Percentiles rank a stretch among this genome's conserved stretches.
Evolutionary conservation across 2,888 invertebrate species (phyloP).

Genomic region (Caenorhabditis sp.): DNA sequence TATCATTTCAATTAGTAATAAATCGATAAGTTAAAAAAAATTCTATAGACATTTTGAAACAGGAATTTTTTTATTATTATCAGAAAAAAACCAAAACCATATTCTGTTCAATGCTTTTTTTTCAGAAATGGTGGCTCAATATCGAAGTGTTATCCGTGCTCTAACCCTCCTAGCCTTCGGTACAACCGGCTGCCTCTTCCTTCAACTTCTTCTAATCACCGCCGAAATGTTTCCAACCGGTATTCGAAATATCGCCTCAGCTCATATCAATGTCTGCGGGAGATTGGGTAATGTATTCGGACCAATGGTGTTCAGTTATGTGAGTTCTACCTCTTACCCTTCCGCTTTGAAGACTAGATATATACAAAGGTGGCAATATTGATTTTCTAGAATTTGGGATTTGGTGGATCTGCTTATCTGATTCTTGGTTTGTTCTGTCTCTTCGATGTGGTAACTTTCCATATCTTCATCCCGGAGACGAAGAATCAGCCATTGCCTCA

Average conservation of each 20-base stretch:
- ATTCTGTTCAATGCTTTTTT: not conserved
- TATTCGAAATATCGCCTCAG: slow-evolving; percentile 50
- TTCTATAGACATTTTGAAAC: too few species aligned
- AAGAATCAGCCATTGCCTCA: slow-evolving; percentile 46
- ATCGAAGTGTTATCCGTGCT: slow-evolving; percentile 28
- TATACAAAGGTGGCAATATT: not conserved
- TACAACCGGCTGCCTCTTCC: slow-evolving; percentile 53
- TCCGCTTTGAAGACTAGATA: too few species aligned
- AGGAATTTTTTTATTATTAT: too few species aligned
- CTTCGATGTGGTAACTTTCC: slow-evolving; percentile 40
- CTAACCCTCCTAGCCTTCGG: slow-evolving; percentile 55
- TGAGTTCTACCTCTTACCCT: slow-evolving; percentile 11
- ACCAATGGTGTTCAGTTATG: slow-evolving; percentile 53
- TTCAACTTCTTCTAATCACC: slow-evolving; percentile 40
- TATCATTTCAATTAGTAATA: too few species aligned
- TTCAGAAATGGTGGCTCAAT: slow-evolving; percentile 28
- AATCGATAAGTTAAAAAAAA: too few species aligned
- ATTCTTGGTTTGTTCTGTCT: slow-evolving; percentile 40
- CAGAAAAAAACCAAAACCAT: too few species aligned
- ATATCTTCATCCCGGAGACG: slow-evolving; percentile 52
- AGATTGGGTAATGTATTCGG: slow-evolving; percentile 54
- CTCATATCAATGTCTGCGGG: slow-evolving; percentile 54
- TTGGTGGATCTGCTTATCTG: slow-evolving; percentile 41
- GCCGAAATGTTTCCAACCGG: slow-evolving; percentile 58
- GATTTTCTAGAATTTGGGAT: slow-evolving; percentile 31